These are phyloP conservation scores for Ambastaia sidthimunki DNA, from an alignment of 2,797 vertebrate species.

Conservation along the genomic window DNA sequence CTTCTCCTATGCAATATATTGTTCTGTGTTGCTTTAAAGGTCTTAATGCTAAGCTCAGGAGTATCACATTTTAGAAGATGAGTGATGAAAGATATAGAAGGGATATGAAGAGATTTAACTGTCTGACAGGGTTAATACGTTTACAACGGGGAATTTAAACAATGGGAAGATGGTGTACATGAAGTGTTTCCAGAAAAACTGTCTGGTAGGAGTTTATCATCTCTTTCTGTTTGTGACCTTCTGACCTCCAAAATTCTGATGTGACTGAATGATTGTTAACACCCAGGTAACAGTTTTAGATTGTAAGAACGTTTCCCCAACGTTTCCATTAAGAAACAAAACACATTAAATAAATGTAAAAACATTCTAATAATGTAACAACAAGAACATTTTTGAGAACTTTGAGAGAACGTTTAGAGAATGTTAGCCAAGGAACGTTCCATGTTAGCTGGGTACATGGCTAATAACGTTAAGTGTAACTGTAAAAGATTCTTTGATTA, in stretches of 20 bases:
- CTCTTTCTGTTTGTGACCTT: constrained; percentile 20
- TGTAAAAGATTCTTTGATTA: background rate
- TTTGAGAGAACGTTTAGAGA: too few relatives aligned
- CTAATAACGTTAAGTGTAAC: background rate
- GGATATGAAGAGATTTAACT: constrained; percentile 42
- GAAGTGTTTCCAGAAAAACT: constrained; percentile 18
- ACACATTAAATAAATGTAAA: too few relatives aligned
- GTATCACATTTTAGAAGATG: constrained; percentile 17
- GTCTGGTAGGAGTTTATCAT: background rate
- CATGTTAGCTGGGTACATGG: too few relatives aligned
- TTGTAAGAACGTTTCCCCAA: too few relatives aligned
- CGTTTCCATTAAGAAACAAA: too few relatives aligned
- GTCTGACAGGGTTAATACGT: constrained; percentile 29
- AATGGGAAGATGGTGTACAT: background rate
- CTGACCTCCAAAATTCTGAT: background rate
- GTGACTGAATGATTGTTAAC: background rate
- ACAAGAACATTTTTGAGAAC: too few relatives aligned
- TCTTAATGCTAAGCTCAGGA: background rate
- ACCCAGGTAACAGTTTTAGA: too few relatives aligned
- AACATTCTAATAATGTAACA: too few relatives aligned
- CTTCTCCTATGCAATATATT: background rate
- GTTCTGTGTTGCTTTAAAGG: constrained; percentile 2
- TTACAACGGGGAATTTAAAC: constrained; percentile 28
- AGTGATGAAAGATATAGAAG: constrained; percentile 29
- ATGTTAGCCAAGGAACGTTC: too few relatives aligned